Conservation (phyloP, 2,888 invertebrate genomes). For the Lycophotia porphyrea region DNA sequence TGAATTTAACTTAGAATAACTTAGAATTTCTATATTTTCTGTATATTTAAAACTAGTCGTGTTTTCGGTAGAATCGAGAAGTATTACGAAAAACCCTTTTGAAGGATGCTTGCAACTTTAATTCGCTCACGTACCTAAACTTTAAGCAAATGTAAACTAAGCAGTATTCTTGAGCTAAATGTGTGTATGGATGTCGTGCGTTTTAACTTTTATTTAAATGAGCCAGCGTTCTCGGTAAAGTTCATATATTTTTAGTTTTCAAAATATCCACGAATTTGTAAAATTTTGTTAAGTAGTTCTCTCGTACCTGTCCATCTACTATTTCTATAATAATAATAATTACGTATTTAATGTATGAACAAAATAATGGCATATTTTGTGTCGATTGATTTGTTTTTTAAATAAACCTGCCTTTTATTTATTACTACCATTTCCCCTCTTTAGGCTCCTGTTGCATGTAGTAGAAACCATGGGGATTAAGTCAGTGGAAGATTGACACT, state of each 20-base stretch:
- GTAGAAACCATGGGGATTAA: neutral
- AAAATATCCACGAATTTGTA: neutral
- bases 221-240: neutral
- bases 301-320: constrained; percentile 52
- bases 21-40: neutral
- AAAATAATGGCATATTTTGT: constrained; percentile 32
- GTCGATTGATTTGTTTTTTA: constrained; percentile 14
- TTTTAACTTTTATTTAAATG: neutral
- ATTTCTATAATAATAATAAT: constrained; percentile 10
- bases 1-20: neutral
- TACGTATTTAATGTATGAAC: constrained; percentile 24
- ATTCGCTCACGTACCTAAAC: neutral
- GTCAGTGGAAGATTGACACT: neutral
- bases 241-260: neutral
- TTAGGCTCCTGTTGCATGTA: neutral
- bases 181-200: constrained; percentile 2
- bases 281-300: constrained; percentile 24
- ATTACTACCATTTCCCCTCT: neutral
- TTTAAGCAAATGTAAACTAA: constrained; percentile 1
- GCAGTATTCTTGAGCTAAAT: constrained; percentile 9
- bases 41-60: neutral
- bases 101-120: constrained; percentile 22
- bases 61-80: constrained; percentile 3
- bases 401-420: constrained; percentile 26
- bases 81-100: constrained; percentile 9